Percentiles rank a stretch among this genome's conserved stretches.
Conservation (phyloP, 1,140 invertebrate species). For the Andricus grossulariae region DNA sequence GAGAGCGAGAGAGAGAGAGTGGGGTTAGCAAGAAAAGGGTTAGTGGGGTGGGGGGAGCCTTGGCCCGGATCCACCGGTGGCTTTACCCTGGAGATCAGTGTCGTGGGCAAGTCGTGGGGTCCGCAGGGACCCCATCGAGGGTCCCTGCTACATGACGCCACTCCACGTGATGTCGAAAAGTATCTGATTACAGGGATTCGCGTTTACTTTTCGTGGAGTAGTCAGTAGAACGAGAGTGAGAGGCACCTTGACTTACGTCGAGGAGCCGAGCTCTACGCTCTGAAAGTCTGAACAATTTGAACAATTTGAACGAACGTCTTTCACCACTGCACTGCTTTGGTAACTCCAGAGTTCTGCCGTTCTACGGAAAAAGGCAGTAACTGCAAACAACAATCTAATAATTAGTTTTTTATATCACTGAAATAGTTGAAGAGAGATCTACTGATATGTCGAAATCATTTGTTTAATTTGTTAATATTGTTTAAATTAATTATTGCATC, state of each 20-base stretch:
- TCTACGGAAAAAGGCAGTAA: too few relatives aligned
- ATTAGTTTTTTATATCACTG: too few relatives aligned
- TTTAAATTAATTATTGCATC: too few relatives aligned
- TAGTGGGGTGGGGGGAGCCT: constrained; percentile 53
- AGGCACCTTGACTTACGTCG: constrained; percentile 20
- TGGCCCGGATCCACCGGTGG: constrained; percentile 54
- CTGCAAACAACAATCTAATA: too few relatives aligned
- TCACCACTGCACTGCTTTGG: not conserved
- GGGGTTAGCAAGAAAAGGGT: constrained; percentile 31
- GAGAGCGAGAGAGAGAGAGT: constrained; percentile 32
- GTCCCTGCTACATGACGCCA: constrained; percentile 12
- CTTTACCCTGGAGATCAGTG: constrained; percentile 40
- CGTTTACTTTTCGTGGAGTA: constrained; percentile 28
- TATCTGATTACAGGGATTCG: constrained; percentile 28
- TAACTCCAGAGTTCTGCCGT: too few relatives aligned
- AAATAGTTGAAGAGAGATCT: too few relatives aligned
- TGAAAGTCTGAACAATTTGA: not conserved
- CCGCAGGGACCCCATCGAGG: not conserved
- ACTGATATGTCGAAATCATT: too few relatives aligned
- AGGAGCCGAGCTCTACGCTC: not conserved
- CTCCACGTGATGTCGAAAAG: constrained; percentile 29
- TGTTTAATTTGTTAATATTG: too few relatives aligned
- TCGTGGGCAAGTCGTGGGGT: constrained; percentile 19
- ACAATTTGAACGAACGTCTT: constrained; percentile 3
- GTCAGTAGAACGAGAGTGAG: constrained; percentile 24